Evolutionary conservation across 1,140 invertebrate genomes (phyloP).

Genomic region (Pogonognathellus flavescens): DNA sequence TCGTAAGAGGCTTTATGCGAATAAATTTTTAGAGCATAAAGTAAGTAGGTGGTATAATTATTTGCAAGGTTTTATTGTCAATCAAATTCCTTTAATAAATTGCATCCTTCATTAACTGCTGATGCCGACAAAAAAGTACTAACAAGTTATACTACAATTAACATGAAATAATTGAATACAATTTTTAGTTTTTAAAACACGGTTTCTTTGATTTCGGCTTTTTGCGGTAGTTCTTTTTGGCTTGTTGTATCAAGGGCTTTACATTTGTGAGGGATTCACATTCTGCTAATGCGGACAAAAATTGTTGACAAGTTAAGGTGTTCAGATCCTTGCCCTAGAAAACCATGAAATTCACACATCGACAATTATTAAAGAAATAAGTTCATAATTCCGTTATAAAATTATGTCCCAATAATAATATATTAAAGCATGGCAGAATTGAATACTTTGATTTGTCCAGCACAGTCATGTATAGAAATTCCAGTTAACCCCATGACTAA

Average conservation of each 20-base stretch:
- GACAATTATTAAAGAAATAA: not conserved
- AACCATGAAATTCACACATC: not conserved
- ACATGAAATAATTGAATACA: not conserved
- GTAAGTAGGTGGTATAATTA: too few relatives aligned
- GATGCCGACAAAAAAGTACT: too few relatives aligned
- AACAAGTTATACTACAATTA: too few relatives aligned
- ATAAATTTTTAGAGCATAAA: too few relatives aligned
- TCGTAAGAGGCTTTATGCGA: too few relatives aligned
- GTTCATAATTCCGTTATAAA: not conserved
- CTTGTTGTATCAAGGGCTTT: conserved; percentile 49
- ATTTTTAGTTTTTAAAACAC: conserved; percentile 37
- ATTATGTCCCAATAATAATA: too few relatives aligned
- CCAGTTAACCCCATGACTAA: conserved; percentile 56
- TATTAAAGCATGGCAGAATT: not conserved
- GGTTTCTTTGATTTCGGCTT: conserved; percentile 57
- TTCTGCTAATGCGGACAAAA: conserved; percentile 47
- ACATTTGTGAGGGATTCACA: conserved; percentile 56
- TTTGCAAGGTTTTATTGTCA: too few relatives aligned
- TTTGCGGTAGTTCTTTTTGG: conserved; percentile 48
- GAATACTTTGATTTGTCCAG: conserved; percentile 45
- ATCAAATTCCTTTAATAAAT: too few relatives aligned
- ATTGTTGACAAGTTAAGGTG: conserved; percentile 52
- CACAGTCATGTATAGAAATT: conserved; percentile 54
- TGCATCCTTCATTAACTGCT: too few relatives aligned
- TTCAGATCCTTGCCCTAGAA: conserved; percentile 54